Evolutionary conservation across 2,113 vertebrate species (phyloP).

Genomic region (Sinocyclocheilus grahami): DNA sequence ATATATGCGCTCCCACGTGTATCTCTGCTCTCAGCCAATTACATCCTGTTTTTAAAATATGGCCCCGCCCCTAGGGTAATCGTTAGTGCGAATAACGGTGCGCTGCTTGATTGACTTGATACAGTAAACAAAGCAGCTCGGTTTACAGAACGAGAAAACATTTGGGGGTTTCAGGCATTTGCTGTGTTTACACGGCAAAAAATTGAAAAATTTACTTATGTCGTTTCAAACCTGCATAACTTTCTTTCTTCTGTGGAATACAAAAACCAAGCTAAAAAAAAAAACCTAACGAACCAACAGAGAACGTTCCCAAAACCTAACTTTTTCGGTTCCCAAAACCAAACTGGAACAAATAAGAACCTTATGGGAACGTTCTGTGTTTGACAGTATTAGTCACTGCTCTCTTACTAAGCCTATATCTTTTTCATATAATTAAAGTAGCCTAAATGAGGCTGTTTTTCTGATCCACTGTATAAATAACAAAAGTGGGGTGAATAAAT

Average conservation of each 20-base stretch:
- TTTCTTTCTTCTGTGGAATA: neutral
- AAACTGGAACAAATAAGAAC: neutral
- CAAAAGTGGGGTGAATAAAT: neutral
- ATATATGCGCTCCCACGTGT: constrained; percentile 68
- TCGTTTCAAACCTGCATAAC: neutral
- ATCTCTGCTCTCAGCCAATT: constrained; percentile 67
- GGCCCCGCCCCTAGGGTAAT: constrained; percentile 28
- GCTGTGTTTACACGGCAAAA: neutral
- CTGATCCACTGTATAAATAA: neutral
- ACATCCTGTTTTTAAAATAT: constrained; percentile 48
- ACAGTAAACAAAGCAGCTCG: constrained; percentile 38
- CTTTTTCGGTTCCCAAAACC: neutral
- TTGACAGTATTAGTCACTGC: neutral
- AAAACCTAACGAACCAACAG: neutral
- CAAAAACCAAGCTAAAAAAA: neutral
- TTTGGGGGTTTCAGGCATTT: neutral
- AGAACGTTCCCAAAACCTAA: neutral
- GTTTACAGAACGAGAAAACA: neutral
- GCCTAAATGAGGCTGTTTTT: neutral
- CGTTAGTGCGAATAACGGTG: constrained; percentile 10
- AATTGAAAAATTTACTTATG: neutral
- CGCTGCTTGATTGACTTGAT: constrained; percentile 7
- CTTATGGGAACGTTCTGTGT: neutral
- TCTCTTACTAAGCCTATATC: neutral
- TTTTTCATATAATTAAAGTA: neutral